A percentile compares a stretch with the other conserved stretches of the same genome.
phyloP scores from a whole-genome alignment of 92 coral and sea anemone genomes.

The Micromussa lordhowensis region DNA sequence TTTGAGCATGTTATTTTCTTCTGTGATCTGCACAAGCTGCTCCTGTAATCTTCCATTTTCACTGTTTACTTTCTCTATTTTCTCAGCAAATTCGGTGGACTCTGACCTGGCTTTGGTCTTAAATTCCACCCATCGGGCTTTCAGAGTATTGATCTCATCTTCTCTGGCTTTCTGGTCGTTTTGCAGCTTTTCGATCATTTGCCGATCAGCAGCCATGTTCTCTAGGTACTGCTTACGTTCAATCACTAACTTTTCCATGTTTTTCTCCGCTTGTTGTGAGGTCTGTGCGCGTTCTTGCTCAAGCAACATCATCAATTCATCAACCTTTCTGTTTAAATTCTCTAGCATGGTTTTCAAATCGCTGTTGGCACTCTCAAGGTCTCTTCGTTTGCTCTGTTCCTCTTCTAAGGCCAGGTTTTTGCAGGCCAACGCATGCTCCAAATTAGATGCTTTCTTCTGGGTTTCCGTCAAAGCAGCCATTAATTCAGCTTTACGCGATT shows the following conservation, averaged over 20 bases:
- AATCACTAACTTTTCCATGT: constrained; percentile 71
- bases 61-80: constrained; percentile 36
- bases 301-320: constrained; percentile 68
- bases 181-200: constrained; percentile 75
- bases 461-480: constrained; percentile 46
- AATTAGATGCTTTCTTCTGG: constrained; percentile 55
- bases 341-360: constrained; percentile 62
- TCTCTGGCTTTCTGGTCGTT: constrained; percentile 61
- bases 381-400: constrained; percentile 51
- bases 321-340: constrained; percentile 67
- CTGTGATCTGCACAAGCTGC: constrained; percentile 14
- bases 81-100: constrained; percentile 43
- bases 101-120: constrained; percentile 48
- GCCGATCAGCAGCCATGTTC: constrained; percentile 73
- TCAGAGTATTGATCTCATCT: constrained; percentile 57
- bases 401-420: constrained; percentile 66
- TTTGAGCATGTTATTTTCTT: constrained; percentile 12
- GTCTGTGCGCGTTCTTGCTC: constrained; percentile 75
- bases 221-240: constrained; percentile 78
- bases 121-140: constrained; percentile 41
- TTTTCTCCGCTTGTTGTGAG: constrained; percentile 69
- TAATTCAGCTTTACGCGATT: constrained; percentile 71
- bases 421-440: constrained; percentile 62
- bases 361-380: constrained; percentile 58
- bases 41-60: constrained; percentile 27